These are phyloP conservation scores for Leptobrachium leishanense DNA, from an alignment of 2,113 vertebrate genomes.

Conservation along the genomic window DNA sequence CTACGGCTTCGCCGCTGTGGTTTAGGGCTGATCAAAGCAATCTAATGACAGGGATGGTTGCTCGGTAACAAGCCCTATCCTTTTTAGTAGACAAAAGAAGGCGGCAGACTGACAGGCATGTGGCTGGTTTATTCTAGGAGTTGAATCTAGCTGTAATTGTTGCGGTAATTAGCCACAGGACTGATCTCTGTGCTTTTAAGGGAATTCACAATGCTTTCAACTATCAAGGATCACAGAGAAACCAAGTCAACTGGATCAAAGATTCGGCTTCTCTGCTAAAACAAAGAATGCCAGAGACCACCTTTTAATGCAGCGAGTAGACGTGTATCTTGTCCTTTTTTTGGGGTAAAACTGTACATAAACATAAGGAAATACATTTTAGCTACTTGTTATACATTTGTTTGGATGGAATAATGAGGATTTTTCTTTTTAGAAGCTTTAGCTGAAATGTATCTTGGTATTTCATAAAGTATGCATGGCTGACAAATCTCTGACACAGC, in stretches of 20 bases:
- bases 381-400: no score
- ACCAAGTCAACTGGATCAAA: conserved; percentile 11
- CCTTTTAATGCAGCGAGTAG: no score
- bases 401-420: no score
- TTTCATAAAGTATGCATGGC: no score
- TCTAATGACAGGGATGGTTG: conserved; percentile 25
- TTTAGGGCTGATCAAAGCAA: conserved; percentile 17
- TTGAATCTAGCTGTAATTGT: background rate
- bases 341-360: no score
- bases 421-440: no score
- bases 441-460: no score
- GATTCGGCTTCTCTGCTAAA: background rate
- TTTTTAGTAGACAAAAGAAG: conserved; percentile 14
- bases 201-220: conserved; percentile 6
- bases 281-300: background rate
- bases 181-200: conserved; percentile 2
- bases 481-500: no score
- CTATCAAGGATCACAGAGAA: conserved; percentile 5
- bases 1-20: conserved; percentile 22
- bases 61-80: conserved; percentile 4
- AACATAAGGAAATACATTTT: no score
- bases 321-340: no score
- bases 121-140: background rate
- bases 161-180: conserved; percentile 15
- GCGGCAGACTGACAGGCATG: background rate